These are phyloP conservation scores for Xiphorhynchus elegans DNA, from an alignment of 2,113 vertebrate species.

Conservation along the genomic window DNA sequence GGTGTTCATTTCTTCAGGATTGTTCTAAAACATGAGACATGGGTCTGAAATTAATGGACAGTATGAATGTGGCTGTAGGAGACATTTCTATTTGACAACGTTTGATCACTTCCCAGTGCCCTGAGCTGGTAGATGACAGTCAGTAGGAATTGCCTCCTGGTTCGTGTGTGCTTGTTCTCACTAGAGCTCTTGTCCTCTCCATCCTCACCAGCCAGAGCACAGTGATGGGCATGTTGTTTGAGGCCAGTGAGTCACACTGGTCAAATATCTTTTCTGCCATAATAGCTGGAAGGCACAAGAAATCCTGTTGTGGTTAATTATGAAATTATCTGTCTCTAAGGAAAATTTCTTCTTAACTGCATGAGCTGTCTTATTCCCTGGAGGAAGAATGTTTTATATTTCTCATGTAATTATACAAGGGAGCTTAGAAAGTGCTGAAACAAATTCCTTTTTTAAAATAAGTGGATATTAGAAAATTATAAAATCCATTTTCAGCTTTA, in stretches of 20 bases:
- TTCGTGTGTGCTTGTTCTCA: neutral
- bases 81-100: neutral
- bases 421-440: conserved; percentile 26
- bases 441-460: neutral
- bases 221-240: neutral
- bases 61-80: neutral
- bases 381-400: conserved; percentile 35
- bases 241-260: neutral
- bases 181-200: neutral
- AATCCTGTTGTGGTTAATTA: conserved; percentile 44
- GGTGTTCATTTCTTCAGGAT: neutral
- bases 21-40: neutral
- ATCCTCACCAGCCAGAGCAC: neutral
- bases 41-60: neutral
- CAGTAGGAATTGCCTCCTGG: neutral
- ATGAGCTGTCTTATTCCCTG: conserved; percentile 28
- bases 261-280: neutral
- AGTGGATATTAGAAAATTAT: conserved; percentile 5
- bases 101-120: too few relatives aligned
- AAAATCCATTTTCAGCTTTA: neutral
- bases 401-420: neutral
- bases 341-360: conserved; percentile 33
- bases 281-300: conserved; percentile 11
- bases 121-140: too few relatives aligned
- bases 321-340: conserved; percentile 46